phyloP scores from a whole-genome alignment of 2,888 invertebrate species.

The Epinotia brunnichana region DNA sequence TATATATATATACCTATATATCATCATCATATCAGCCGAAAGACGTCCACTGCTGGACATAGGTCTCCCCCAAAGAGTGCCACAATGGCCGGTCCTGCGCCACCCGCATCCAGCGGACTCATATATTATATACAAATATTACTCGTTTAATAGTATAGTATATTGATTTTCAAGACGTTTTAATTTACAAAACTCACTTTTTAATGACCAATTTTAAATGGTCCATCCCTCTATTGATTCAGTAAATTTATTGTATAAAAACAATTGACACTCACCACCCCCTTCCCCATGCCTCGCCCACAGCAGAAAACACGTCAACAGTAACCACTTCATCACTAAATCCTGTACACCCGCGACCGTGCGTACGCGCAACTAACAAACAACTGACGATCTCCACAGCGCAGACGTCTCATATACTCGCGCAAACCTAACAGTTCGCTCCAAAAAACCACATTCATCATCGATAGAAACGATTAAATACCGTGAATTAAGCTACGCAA shows the following conservation, averaged over 20 bases:
- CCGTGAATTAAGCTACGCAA: neutral
- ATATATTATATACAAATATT: no score
- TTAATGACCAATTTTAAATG: neutral
- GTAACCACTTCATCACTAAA: slow-evolving; percentile 76
- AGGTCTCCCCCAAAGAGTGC: no score
- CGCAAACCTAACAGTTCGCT: slow-evolving; percentile 47
- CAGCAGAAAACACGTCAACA: slow-evolving; percentile 65
- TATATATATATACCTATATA: no score
- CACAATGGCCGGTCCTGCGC: no score
- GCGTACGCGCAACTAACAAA: slow-evolving; percentile 61
- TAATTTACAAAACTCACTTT: neutral
- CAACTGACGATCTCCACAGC: slow-evolving; percentile 50
- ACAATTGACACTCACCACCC: slow-evolving; percentile 63
- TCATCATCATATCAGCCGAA: no score
- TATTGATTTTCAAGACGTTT: neutral
- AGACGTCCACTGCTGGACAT: no score
- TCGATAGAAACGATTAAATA: slow-evolving; percentile 10
- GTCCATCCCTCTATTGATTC: neutral
- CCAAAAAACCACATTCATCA: slow-evolving; percentile 2
- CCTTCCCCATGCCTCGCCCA: slow-evolving; percentile 63
- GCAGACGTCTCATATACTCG: slow-evolving; percentile 63
- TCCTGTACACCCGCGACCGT: slow-evolving; percentile 56
- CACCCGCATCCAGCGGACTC: no score
- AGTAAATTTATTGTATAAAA: neutral
- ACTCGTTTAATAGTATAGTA: no score